phyloP scores from a whole-genome alignment of 2,113 vertebrate species.

The Pogonocichla stellata region DNA sequence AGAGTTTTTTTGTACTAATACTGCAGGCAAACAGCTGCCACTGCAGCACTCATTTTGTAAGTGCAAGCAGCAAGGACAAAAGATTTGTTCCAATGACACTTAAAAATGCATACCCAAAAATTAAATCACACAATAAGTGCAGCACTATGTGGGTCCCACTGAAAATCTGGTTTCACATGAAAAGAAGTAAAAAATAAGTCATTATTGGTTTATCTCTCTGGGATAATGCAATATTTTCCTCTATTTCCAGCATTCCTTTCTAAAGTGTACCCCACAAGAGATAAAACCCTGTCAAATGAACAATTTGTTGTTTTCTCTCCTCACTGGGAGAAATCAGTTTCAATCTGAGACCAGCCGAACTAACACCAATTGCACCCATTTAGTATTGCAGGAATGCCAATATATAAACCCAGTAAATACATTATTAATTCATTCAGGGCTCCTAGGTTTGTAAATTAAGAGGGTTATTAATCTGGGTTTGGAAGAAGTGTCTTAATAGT shows the following conservation, averaged over 20 bases:
- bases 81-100: neutral
- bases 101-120: neutral
- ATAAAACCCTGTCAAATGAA: neutral
- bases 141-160: neutral
- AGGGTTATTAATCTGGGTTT: constrained; percentile 8
- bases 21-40: neutral
- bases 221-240: neutral
- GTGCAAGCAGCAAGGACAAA: neutral
- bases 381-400: neutral
- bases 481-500: constrained; percentile 21
- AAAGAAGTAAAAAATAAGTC: neutral
- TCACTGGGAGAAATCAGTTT: neutral
- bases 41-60: neutral
- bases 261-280: neutral
- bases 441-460: neutral
- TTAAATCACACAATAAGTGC: neutral
- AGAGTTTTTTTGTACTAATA: neutral
- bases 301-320: neutral
- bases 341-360: neutral
- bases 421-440: constrained; percentile 19
- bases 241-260: neutral
- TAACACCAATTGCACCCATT: neutral
- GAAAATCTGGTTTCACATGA: neutral
- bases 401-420: neutral
- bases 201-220: neutral